Base-by-base conservation (phyloP, 2,888 invertebrate genomes). In the Alviniconcha strummeri region DNA sequence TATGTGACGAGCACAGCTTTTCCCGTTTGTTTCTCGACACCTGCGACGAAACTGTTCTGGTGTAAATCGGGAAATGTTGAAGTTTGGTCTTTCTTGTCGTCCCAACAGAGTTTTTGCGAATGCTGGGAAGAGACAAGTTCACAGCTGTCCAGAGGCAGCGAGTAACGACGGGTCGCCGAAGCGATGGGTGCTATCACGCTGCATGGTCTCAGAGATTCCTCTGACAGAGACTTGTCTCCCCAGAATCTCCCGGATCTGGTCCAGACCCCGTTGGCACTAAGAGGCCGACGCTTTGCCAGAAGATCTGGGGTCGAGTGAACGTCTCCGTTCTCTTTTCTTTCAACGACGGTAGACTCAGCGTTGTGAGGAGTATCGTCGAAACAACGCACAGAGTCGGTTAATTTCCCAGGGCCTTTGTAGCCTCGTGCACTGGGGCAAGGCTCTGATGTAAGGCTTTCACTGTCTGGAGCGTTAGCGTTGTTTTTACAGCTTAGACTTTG, bases 81-180 rank as follows among this genome's bases (percentile, higher is more conserved):
- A 13, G 8, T 60, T 60, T 11, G 8, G 60, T 60, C 13, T 60
- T 60, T 60, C 9, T 60, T 8, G 60, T 60, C 60, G 13, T 60
- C 60, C 60, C 60, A 60, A 8, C 60, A 11, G 8, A 60, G 11
- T 60, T 7, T 60, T 60, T 60, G 60, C 60, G 60, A 60, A 13
- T 60, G 60, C 60, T 60, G 60, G 8, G 8, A 8, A 60, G 60
- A 60, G 13, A 11, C 60, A 60, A 8, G 60, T 60, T 13, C 60
- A 60, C 60, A 11, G 60, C 13, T 60, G 57, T 77, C 57, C 11
- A 77, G 57, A 77, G 77, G 77, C 77, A 77, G 11, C 3, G 77
- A 77, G 8, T 11, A 60, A 13, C 60, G 60, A 11, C 13, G 8
- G 57, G 56, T 9, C 57, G 57, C 19, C 57, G 57, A 57, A 19